Conservation (phyloP, 2,888 invertebrate genomes). For the Erpobdella octoculata region DNA sequence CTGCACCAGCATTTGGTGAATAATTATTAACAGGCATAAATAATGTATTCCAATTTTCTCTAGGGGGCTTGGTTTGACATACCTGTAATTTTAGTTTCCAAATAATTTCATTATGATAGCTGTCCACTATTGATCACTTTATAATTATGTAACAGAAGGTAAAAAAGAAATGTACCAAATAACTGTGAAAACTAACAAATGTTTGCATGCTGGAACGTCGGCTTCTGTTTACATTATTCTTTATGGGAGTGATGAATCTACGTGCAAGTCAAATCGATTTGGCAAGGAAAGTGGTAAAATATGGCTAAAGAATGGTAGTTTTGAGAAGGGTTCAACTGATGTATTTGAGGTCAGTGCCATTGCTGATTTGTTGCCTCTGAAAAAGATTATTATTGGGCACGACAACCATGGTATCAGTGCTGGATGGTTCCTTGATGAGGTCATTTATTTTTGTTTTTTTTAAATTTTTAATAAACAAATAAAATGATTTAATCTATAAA, state of each 20-base stretch:
- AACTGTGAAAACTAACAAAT: constrained; percentile 50
- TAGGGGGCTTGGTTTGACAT: too few species aligned
- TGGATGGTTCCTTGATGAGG: constrained; percentile 52
- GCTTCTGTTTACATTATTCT: constrained; percentile 51
- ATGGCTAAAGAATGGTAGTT: constrained; percentile 49
- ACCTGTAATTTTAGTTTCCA: too few species aligned
- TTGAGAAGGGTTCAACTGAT: constrained; percentile 47
- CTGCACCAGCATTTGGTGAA: too few species aligned
- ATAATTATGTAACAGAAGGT: background rate
- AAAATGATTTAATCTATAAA: background rate
- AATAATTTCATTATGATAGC: too few species aligned
- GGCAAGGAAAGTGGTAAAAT: constrained; percentile 47
- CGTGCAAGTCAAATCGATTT: too few species aligned
- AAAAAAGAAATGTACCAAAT: constrained; percentile 42
- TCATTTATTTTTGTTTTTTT: too few species aligned
- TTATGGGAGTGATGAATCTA: constrained; percentile 43
- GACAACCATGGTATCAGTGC: constrained; percentile 46
- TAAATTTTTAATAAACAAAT: background rate
- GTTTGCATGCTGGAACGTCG: constrained; percentile 50
- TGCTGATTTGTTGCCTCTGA: background rate
- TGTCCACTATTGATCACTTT: too few species aligned
- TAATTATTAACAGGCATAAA: too few species aligned
- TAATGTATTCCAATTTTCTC: too few species aligned
- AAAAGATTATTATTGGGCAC: constrained; percentile 49
- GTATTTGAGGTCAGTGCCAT: constrained; percentile 47